Evolutionary conservation across 1,140 invertebrate genomes (phyloP).

Genomic region (Wiebesia pumilae): DNA sequence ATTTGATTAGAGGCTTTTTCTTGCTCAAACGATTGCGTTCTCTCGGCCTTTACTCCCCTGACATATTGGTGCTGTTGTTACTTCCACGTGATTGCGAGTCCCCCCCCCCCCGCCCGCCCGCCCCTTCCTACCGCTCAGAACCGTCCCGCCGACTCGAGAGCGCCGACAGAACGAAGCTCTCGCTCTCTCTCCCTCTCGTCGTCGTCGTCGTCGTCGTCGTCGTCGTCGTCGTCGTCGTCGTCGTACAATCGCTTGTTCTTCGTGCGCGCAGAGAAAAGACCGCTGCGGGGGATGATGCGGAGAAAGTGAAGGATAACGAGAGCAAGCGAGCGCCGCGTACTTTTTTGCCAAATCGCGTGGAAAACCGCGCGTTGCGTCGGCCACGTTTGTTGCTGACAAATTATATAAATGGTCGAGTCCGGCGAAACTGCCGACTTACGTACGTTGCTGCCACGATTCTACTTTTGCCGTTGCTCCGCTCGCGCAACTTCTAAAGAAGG

Average conservation of each 20-base stretch:
- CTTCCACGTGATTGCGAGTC: slow-evolving; percentile 67
- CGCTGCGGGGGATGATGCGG: slow-evolving; percentile 43
- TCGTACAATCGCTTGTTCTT: slow-evolving; percentile 37
- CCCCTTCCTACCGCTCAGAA: not conserved
- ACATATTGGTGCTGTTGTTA: slow-evolving; percentile 64
- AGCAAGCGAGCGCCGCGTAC: slow-evolving; percentile 59
- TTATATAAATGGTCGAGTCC: slow-evolving; percentile 70
- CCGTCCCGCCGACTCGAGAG: not conserved
- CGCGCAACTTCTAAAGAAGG: slow-evolving; percentile 8
- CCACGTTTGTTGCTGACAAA: slow-evolving; percentile 71
- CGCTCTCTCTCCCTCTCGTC: not conserved
- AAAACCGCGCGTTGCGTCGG: slow-evolving; percentile 62
- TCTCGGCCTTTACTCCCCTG: not conserved
- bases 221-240: slow-evolving; percentile 24
- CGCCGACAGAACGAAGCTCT: not conserved
- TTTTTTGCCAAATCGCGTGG: slow-evolving; percentile 74
- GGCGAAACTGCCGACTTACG: slow-evolving; percentile 50
- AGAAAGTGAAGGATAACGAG: not conserved
- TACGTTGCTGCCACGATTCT: not conserved
- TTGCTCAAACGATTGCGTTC: slow-evolving; percentile 13
- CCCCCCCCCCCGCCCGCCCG: slow-evolving; percentile 45
- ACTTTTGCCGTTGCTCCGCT: not conserved
- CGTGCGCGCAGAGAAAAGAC: slow-evolving; percentile 28
- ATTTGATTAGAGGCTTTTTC: not conserved
- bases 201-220: slow-evolving; percentile 40